Evolutionary conservation across 1,140 invertebrate species (phyloP).

Genomic region (Drosophila teissieri): DNA sequence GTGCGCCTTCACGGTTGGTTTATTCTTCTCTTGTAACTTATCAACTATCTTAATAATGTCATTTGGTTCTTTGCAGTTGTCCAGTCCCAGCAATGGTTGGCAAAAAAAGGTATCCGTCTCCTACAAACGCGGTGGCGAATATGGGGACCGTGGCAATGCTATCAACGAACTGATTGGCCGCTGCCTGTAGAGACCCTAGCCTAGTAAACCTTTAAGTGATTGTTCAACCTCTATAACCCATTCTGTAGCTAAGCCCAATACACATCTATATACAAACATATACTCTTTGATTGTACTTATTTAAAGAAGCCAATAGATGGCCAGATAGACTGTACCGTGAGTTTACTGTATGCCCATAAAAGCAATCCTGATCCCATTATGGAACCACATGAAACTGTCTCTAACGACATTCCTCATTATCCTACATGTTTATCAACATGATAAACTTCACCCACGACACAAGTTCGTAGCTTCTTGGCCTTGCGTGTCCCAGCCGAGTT

Average conservation of each 20-base stretch:
- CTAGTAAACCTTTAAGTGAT: slow-evolving; percentile 51
- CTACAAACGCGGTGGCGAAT: slow-evolving; percentile 79
- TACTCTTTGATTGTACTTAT: background rate
- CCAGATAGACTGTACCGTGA: background rate
- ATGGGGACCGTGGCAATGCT: slow-evolving; percentile 71
- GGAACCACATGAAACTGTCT: slow-evolving; percentile 70
- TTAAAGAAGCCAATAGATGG: background rate
- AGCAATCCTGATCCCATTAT: slow-evolving; percentile 52
- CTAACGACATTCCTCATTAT: slow-evolving; percentile 74
- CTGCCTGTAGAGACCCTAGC: slow-evolving; percentile 66
- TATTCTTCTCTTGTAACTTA: fast-evolving
- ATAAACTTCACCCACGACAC: slow-evolving; percentile 40
- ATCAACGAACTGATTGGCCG: slow-evolving; percentile 78
- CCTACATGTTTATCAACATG: slow-evolving; percentile 56
- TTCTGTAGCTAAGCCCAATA: slow-evolving; percentile 34
- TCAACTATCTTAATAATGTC: background rate
- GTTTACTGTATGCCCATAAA: slow-evolving; percentile 36
- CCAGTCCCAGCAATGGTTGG: slow-evolving; percentile 80
- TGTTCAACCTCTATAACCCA: slow-evolving; percentile 47
- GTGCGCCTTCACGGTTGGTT: slow-evolving; percentile 70
- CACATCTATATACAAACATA: slow-evolving; percentile 7
- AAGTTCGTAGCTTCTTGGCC: slow-evolving; percentile 29
- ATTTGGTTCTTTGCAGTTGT: slow-evolving; percentile 55
- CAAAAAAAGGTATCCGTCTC: slow-evolving; percentile 77
- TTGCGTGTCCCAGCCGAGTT: slow-evolving; percentile 66